These are phyloP conservation scores for Cactoblastis cactorum DNA, from an alignment of 2,888 invertebrate genomes.

Conservation along the genomic window DNA sequence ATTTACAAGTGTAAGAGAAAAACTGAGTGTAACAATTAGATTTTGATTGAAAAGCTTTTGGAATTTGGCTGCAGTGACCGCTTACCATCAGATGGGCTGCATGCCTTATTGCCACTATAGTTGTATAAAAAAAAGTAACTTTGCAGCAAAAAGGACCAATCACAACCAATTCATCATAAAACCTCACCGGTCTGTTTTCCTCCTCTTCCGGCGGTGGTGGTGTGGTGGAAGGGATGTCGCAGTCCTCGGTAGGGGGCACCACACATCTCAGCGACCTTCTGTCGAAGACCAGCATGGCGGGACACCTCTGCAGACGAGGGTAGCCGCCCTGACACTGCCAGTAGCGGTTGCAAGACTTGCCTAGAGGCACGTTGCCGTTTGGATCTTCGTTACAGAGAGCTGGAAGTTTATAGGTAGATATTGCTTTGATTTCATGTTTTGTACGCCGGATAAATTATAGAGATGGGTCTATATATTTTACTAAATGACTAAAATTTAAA, in stretches of 20 bases:
- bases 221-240: slow-evolving; percentile 89
- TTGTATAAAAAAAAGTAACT: too few species aligned
- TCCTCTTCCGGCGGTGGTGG: slow-evolving; percentile 81
- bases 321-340: slow-evolving; percentile 97
- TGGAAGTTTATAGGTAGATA: slow-evolving; percentile 52
- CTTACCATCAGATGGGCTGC: too few species aligned
- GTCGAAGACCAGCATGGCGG: slow-evolving; percentile 94
- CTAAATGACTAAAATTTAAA: too few species aligned
- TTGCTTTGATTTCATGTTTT: background rate
- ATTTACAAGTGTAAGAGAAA: too few species aligned
- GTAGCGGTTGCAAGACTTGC: slow-evolving; percentile 95
- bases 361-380: slow-evolving; percentile 93
- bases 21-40: too few species aligned
- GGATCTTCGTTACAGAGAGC: slow-evolving; percentile 94
- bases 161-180: too few species aligned
- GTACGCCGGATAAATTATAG: background rate
- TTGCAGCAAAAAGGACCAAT: too few species aligned
- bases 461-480: too few species aligned
- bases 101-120: too few species aligned
- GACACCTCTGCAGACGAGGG: slow-evolving; percentile 93
- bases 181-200: slow-evolving; percentile 52
- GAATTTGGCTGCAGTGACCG: too few species aligned
- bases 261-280: slow-evolving; percentile 89
- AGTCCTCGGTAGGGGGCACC: slow-evolving; percentile 93
- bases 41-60: too few species aligned